phyloP scores from a whole-genome alignment of 2,888 invertebrate genomes.

The Hirtodrosophila trivittata region DNA sequence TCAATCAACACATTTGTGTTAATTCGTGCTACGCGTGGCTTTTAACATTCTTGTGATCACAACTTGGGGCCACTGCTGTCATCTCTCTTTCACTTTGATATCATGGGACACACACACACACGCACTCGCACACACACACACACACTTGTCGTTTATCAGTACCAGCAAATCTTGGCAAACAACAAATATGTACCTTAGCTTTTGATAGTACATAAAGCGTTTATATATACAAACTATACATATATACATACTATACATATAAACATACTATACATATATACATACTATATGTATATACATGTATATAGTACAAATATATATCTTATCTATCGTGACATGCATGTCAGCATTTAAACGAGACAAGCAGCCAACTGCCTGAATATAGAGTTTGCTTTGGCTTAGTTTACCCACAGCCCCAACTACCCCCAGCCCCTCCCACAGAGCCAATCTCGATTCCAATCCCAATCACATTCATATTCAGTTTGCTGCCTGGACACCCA shows the following conservation, averaged over 20 bases:
- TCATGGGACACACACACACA: conserved; percentile 1
- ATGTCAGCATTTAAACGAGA: conserved; percentile 67
- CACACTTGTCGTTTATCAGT: conserved; percentile 46
- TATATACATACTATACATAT: background rate
- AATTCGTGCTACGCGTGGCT: conserved; percentile 73
- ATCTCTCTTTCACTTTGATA: conserved; percentile 15
- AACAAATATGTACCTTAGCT: conserved; percentile 62
- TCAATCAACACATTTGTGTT: conserved; percentile 63
- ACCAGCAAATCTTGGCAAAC: conserved; percentile 64
- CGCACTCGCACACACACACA: background rate
- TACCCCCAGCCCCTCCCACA: background rate
- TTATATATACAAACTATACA: background rate
- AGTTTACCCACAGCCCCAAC: background rate
- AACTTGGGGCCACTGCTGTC: background rate
- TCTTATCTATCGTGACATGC: conserved; percentile 68
- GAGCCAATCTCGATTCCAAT: background rate
- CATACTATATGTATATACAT: conserved; percentile 16
- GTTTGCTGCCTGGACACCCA: conserved; percentile 13
- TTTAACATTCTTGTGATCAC: conserved; percentile 57
- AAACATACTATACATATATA: conserved; percentile 1
- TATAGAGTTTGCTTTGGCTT: conserved; percentile 1
- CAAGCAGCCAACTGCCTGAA: conserved; percentile 18
- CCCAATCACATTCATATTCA: conserved; percentile 26
- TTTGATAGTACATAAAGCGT: conserved; percentile 6
- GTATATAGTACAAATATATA: conserved; percentile 40